A percentile compares a stretch with the other conserved stretches of the same genome.
Evolutionary conservation across 1,140 invertebrate genomes (phyloP).

Genomic region (Penaeus vannamei): DNA sequence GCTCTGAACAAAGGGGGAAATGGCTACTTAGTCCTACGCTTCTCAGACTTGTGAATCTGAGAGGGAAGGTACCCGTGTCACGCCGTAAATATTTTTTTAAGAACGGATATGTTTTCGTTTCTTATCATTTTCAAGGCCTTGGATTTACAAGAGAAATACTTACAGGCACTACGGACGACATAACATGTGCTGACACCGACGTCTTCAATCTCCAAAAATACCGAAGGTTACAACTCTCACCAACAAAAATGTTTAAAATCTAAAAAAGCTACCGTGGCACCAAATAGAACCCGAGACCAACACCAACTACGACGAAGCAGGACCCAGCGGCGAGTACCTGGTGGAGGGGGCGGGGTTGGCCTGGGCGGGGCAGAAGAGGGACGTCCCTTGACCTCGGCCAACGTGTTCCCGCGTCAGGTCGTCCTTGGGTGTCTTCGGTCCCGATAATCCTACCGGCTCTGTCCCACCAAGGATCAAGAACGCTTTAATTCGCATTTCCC

Average conservation of each 20-base stretch:
- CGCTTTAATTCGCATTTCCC: background rate
- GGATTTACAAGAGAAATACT: no score
- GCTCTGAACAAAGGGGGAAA: conserved; percentile 1
- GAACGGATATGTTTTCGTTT: no score
- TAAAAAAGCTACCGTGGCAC: no score
- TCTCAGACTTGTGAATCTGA: background rate
- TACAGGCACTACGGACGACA: no score
- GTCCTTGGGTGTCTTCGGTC: conserved; percentile 46
- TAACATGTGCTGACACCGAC: no score
- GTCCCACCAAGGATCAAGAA: background rate
- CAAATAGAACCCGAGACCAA: no score
- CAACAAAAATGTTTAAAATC: no score
- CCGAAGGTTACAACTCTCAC: no score
- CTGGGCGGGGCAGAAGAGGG: conserved; percentile 78
- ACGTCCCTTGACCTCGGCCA: conserved; percentile 73
- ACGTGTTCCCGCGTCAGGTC: conserved; percentile 72
- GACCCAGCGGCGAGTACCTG: conserved; percentile 74
- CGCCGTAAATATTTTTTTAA: no score
- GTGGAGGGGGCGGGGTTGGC: conserved; percentile 79
- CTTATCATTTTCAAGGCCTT: no score
- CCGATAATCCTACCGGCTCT: conserved; percentile 54
- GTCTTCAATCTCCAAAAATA: no score
- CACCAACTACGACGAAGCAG: background rate
- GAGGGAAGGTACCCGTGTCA: no score
- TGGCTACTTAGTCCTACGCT: background rate